Percentiles rank a stretch among this genome's conserved stretches.
phyloP scores from a whole-genome alignment of 2,113 vertebrate species.

The Labeo catla region DNA sequence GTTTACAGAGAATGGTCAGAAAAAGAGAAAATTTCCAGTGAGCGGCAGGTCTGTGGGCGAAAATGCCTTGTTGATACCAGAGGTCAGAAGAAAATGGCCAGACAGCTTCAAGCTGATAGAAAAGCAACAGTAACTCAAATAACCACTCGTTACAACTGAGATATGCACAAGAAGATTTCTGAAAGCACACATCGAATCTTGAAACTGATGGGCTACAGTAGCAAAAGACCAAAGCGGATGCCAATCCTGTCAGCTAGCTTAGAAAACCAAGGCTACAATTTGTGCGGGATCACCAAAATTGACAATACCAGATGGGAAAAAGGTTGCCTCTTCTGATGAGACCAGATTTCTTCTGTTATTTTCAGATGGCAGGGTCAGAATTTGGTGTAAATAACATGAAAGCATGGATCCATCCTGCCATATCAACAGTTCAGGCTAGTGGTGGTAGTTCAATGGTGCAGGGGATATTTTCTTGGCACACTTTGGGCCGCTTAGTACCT shows the following conservation, averaged over 20 bases:
- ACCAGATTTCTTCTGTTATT: background rate
- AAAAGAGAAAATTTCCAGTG: background rate
- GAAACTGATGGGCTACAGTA: background rate
- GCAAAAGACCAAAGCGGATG: background rate
- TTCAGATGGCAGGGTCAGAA: background rate
- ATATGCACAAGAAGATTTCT: background rate
- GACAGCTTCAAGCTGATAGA: background rate
- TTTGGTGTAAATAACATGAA: background rate
- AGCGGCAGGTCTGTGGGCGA: background rate
- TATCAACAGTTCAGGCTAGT: background rate
- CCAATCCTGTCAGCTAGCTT: background rate
- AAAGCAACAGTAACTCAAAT: background rate
- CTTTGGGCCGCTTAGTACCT: background rate
- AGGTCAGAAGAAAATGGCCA: background rate
- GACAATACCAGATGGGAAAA: background rate
- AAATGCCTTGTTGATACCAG: background rate
- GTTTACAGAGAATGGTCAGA: background rate
- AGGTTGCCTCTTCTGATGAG: background rate
- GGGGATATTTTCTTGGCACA: background rate
- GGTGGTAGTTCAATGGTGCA: background rate
- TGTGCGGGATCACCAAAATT: background rate
- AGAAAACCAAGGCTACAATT: background rate
- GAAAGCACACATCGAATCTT: background rate
- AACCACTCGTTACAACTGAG: background rate
- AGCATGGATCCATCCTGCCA: background rate